These are phyloP conservation scores for Smittia aterrima DNA, from an alignment of 2,888 invertebrate species.

Conservation along the genomic window DNA sequence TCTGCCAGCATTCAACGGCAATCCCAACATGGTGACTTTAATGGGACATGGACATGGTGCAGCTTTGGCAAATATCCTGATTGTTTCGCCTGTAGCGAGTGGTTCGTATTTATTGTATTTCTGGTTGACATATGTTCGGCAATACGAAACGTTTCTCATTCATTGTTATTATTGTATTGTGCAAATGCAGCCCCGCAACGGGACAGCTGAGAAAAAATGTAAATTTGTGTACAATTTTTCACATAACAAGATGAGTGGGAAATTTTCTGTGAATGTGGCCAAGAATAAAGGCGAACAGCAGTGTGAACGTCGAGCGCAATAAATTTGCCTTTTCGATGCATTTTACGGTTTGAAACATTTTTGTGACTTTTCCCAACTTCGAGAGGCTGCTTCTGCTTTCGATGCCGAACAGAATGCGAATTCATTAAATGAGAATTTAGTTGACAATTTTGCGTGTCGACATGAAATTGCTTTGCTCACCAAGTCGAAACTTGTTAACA, in stretches of 20 bases:
- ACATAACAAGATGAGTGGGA: background rate
- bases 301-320: too few species aligned
- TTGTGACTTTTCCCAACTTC: too few species aligned
- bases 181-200: background rate
- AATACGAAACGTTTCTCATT: background rate
- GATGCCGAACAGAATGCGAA: too few species aligned
- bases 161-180: background rate
- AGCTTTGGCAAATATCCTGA: conserved; percentile 91
- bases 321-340: too few species aligned
- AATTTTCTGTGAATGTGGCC: too few species aligned
- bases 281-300: too few species aligned
- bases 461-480: too few species aligned
- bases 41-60: conserved; percentile 97
- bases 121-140: background rate
- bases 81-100: conserved; percentile 92
- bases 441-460: too few species aligned
- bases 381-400: too few species aligned
- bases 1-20: conserved; percentile 91
- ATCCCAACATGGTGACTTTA: conserved; percentile 87
- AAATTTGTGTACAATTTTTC: conserved; percentile 28
- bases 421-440: too few species aligned
- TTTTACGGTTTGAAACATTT: too few species aligned
- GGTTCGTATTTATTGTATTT: conserved; percentile 59
- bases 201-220: background rate
- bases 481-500: too few species aligned